Evolutionary conservation across 2,113 vertebrate genomes (phyloP), one percentile per base, ranked within the genome.

Genomic region (Nannobrachium achirus): DNA sequence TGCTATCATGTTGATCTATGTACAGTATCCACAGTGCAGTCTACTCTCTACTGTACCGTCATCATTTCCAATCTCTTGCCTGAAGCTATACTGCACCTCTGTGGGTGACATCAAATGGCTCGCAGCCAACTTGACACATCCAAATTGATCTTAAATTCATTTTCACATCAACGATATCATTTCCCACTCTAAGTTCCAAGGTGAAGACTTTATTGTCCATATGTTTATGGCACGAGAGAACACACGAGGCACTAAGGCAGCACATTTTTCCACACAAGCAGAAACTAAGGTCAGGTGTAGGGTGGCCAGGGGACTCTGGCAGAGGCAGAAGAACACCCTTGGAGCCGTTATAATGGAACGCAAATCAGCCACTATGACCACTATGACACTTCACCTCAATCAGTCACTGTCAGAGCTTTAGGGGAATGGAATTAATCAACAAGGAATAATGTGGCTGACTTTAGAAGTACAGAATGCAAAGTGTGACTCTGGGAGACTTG

Each of bases 401-500:
- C 72, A 25, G 46, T 70, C 41, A 57, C 70, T 39, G 59, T 83
- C 66, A 57, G 61, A 56, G 20, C 1, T 33, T 33, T 1, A 10
- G 46, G 50, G n/a, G 46, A 79, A 70, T 69, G n/a, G 71, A 79
- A 72, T 73, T 19, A 79, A 82, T 80, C 73, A 82, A 74, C 61
- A 69, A 69, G 50, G 74, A 41, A 67, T 72, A 84, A 77, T 85
- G 69, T 68, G 66, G 70, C 69, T 25, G 39, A 50, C 49, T 55
- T n/a, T 20, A 59, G 69, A 38, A 53, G 61, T 39, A 40, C 59
- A 67, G 75, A 71, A 61, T 10, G 14, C 16, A 39, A 33, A 16
- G 61, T 39, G 51, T 58, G 42, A 63, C 39, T 83, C 46, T 58
- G 58, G 39, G 44, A 65, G 62, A 71, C 45, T 72, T 80, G 76